A percentile compares a stretch with the other conserved stretches of the same genome.
phyloP scores from a whole-genome alignment of 2,797 vertebrate genomes.

The Coracias cyanogaster region DNA sequence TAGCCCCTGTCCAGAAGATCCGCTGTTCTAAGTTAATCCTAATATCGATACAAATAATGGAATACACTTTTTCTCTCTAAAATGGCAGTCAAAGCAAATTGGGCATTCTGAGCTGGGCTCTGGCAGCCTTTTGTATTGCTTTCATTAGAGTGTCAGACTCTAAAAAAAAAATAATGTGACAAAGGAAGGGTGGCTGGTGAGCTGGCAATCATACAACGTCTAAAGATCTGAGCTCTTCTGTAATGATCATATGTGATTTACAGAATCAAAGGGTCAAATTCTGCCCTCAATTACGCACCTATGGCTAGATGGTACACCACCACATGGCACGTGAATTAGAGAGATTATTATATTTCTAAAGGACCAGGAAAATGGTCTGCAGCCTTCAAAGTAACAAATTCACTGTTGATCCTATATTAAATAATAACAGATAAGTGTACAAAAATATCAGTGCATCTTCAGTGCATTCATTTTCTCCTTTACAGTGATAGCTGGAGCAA shows the following conservation, averaged over 20 bases:
- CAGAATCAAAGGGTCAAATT: constrained; percentile 73
- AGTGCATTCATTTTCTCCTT: neutral
- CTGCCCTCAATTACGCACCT: constrained; percentile 66
- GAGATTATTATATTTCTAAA: constrained; percentile 53
- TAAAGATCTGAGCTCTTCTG: constrained; percentile 63
- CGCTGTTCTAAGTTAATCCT: neutral
- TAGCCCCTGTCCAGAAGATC: neutral
- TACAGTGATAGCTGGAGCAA: neutral
- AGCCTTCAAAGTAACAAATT: constrained; percentile 38
- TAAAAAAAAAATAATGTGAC: constrained; percentile 63
- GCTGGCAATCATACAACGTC: constrained; percentile 58
- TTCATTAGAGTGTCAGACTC: constrained; percentile 73
- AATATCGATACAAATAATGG: constrained; percentile 42
- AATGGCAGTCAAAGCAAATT: constrained; percentile 73
- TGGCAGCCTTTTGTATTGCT: constrained; percentile 71
- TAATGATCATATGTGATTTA: constrained; percentile 67
- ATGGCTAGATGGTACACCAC: constrained; percentile 49
- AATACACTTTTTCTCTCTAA: constrained; percentile 54
- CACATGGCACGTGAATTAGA: constrained; percentile 53
- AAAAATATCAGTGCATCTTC: neutral
- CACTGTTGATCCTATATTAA: constrained; percentile 14
- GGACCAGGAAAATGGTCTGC: constrained; percentile 18
- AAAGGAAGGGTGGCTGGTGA: constrained; percentile 69
- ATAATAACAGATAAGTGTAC: constrained; percentile 16
- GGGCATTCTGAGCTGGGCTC: constrained; percentile 69